phyloP scores from a whole-genome alignment of 2,888 invertebrate species.

The Rotaria magnacalcarata region DNA sequence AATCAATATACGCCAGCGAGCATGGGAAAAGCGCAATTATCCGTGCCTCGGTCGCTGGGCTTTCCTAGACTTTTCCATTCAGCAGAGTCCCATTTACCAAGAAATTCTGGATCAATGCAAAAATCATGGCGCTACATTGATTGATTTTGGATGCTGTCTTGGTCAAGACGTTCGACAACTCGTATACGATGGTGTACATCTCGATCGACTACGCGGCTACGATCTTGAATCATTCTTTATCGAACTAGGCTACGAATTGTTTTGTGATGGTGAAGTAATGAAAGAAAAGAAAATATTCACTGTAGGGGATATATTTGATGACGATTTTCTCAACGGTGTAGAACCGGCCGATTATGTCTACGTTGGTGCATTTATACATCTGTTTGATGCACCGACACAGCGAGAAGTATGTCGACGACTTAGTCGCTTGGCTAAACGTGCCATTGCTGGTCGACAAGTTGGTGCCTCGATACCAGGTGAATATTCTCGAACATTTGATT shows the following conservation, averaged over 20 bases:
- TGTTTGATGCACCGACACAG: neutral
- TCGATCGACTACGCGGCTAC: neutral
- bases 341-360: neutral
- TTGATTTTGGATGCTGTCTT: slow-evolving; percentile 32
- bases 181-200: too few species aligned
- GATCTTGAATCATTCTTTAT: slow-evolving; percentile 14
- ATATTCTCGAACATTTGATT: too few species aligned
- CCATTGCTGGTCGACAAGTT: too few species aligned
- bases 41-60: too few species aligned
- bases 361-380: too few species aligned
- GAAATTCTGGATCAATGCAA: neutral
- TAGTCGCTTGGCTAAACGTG: neutral
- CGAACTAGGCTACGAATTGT: slow-evolving; percentile 17
- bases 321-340: neutral
- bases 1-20: too few species aligned
- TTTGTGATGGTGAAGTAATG: neutral
- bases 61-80: too few species aligned
- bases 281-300: neutral
- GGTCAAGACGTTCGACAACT: neutral
- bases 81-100: too few species aligned
- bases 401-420: neutral
- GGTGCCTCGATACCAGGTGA: too few species aligned
- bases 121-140: neutral
- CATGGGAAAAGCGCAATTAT: too few species aligned
- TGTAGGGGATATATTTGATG: neutral